phyloP scores from a whole-genome alignment of 2,888 invertebrate species.

The Pseudococcus longispinus region DNA sequence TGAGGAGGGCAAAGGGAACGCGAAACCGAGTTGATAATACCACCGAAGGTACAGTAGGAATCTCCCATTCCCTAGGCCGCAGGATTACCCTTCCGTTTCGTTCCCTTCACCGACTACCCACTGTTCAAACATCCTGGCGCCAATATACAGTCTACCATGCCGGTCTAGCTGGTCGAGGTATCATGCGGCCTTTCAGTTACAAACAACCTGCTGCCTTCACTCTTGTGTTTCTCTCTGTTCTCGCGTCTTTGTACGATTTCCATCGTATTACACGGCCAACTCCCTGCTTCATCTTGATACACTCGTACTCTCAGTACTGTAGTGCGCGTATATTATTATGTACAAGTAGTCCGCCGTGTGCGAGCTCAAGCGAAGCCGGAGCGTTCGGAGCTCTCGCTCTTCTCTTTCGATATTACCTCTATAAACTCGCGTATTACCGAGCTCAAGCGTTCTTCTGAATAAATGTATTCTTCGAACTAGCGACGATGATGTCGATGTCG shows the following conservation, averaged over 20 bases:
- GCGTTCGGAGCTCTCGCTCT: background rate
- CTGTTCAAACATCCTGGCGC: slow-evolving; percentile 52
- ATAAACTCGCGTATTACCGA: background rate
- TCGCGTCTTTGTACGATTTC: slow-evolving; percentile 7
- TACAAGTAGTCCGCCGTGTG: background rate
- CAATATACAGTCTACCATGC: slow-evolving; percentile 41
- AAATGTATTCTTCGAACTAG: background rate
- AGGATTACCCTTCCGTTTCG: slow-evolving; percentile 43
- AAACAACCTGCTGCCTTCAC: slow-evolving; percentile 30
- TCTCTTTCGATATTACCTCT: background rate
- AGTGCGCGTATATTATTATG: background rate
- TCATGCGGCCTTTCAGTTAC: slow-evolving; percentile 35
- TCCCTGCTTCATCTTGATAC: background rate
- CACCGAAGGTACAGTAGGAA: slow-evolving; percentile 48
- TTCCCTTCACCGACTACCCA: slow-evolving; percentile 48
- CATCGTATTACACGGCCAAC: slow-evolving; percentile 6
- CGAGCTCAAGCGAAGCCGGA: background rate
- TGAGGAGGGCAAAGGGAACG: background rate
- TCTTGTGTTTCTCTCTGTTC: background rate
- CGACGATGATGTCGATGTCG: background rate
- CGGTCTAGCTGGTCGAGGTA: slow-evolving; percentile 39
- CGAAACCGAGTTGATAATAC: slow-evolving; percentile 40
- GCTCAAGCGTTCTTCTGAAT: too few relatives aligned
- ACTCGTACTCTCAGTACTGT: background rate
- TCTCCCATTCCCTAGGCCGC: slow-evolving; percentile 46